Conservation (phyloP, 2,113 vertebrate genomes). For the Epinephelus lanceolatus region DNA sequence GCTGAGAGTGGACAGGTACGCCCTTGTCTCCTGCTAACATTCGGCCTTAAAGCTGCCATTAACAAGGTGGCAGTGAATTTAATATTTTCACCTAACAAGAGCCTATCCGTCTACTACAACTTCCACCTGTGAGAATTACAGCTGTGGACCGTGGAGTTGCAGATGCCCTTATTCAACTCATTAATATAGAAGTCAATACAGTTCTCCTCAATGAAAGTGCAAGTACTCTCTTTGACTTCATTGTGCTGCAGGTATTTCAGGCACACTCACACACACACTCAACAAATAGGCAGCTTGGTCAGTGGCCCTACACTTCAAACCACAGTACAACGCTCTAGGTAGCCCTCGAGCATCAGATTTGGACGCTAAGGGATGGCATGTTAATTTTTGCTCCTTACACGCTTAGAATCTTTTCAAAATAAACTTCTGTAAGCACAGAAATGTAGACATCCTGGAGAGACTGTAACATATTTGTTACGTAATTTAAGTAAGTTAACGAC, state of each 20-base stretch:
- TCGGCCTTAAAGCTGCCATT: slow-evolving; percentile 13
- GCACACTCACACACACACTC: too few species aligned
- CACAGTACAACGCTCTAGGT: too few species aligned
- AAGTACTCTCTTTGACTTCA: slow-evolving; percentile 3
- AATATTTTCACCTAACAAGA: slow-evolving; percentile 27
- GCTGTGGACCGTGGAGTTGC: not conserved
- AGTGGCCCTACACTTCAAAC: too few species aligned
- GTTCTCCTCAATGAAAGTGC: not conserved
- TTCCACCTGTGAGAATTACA: slow-evolving; percentile 15
- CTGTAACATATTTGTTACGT: too few species aligned
- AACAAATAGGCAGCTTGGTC: too few species aligned
- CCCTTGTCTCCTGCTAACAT: not conserved
- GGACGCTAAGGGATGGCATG: too few species aligned
- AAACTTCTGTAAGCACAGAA: too few species aligned
- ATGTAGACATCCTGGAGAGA: too few species aligned
- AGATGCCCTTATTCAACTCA: slow-evolving; percentile 26
- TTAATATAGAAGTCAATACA: slow-evolving; percentile 6
- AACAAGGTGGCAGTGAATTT: slow-evolving; percentile 19
- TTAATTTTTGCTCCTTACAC: too few species aligned
- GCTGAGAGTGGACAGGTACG: slow-evolving; percentile 16
- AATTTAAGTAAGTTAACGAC: too few species aligned
- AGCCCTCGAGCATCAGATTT: too few species aligned
- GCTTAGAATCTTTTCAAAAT: too few species aligned
- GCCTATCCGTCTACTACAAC: not conserved
- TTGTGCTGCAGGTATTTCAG: not conserved